Base-by-base conservation (phyloP, 2,888 invertebrate genomes). In the Trissolcus japonicus region DNA sequence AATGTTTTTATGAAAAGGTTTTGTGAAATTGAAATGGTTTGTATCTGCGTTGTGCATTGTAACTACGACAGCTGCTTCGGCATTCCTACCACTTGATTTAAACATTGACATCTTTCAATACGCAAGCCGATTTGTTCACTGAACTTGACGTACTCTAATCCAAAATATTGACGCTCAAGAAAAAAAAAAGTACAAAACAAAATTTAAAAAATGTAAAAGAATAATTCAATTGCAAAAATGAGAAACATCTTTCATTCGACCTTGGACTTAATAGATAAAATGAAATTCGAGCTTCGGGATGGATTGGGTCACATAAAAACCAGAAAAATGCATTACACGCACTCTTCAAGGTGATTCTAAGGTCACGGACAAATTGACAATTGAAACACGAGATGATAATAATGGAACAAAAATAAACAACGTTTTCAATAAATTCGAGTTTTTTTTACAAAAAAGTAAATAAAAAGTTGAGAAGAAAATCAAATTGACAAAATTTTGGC, bases 81-180 rank as follows among this genome's bases (percentile, higher is more conserved):
- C 46, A 46, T 46, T 46, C 46, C 16, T 46, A 46, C 46, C 46
- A 46, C 46, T 46, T 46, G 46, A 16, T 19, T 46, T 7, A 46
- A 0, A 16, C 3, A 46, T 46, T 14, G 46, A 14, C 46, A 46
- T 14, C 46, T 46, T 14, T 46, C 46, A 46, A 46, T 46, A 46
- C n/a, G 46, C 46, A 46, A 46, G 46, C n/a, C 14, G 14, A 16
- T n/a, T n/a, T 41, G 2, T 41, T 46, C 16, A 16, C n/a, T 46
- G 46, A 46, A 46, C 46, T 46, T 14, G 46, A 6, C 46, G n/a
- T n/a, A n/a, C 6, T 1, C n/a, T 16, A n/a, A 46, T n/a, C n/a
- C 4, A 46, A n/a, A n/a, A n/a, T 6, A 46, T 46, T 46, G n/a
- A 46, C 1, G 4, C 9, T 46, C 46, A 7, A n/a, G n/a, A n/a